A percentile compares a stretch with the other conserved stretches of the same genome.
These are phyloP conservation scores for Phthorimaea operculella DNA, from an alignment of 1,140 invertebrate species.

Conservation along the genomic window DNA sequence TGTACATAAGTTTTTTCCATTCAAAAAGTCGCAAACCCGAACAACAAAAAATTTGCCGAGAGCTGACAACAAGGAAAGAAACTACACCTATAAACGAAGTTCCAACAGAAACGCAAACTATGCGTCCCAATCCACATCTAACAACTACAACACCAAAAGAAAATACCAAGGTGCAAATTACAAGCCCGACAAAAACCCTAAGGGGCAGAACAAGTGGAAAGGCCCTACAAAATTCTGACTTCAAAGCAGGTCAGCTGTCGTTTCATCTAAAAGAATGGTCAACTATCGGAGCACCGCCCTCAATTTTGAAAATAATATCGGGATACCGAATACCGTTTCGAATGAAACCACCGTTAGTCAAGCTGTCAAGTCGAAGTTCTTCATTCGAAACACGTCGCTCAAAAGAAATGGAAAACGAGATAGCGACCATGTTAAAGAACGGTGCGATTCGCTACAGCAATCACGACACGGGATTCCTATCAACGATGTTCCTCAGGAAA, in stretches of 20 bases:
- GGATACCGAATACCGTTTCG: constrained; percentile 13
- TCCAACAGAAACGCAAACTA: background rate
- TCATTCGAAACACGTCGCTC: background rate
- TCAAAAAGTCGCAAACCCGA: no score
- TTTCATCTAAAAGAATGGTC: background rate
- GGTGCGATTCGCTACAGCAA: background rate
- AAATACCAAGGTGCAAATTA: background rate
- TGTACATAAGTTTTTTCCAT: constrained; percentile 9
- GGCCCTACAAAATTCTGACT: background rate
- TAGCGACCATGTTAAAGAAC: background rate
- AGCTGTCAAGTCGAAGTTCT: background rate
- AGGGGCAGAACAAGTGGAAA: constrained; percentile 4
- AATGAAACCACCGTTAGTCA: constrained; percentile 1
- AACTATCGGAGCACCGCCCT: constrained; percentile 1
- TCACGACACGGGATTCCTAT: constrained; percentile 18
- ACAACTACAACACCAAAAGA: background rate
- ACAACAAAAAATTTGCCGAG: background rate
- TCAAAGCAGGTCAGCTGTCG: constrained; percentile 6
- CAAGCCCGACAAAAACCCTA: background rate
- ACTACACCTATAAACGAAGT: background rate
- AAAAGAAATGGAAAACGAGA: constrained; percentile 4
- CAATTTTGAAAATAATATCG: constrained; percentile 6
- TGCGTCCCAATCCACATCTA: background rate
- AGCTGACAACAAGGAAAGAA: background rate
- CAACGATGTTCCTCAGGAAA: constrained; percentile 22